Conservation (phyloP, 1,140 invertebrate genomes). For the Hylyphantes graminicola region DNA sequence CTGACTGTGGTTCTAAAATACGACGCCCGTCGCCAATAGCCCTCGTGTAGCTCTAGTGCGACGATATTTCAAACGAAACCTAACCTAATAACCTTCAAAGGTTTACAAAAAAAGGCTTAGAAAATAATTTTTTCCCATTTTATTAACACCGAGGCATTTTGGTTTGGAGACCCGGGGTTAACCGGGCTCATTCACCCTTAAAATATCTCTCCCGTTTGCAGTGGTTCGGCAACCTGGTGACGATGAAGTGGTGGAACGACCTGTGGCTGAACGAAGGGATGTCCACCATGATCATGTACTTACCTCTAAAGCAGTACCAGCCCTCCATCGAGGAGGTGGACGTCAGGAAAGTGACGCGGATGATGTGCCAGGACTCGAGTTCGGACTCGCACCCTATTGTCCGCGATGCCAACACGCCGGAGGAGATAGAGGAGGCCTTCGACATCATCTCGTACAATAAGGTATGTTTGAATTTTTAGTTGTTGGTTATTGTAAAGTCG, state of each 20-base stretch:
- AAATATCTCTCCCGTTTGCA: not conserved
- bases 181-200: no score
- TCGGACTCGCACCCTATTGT: conserved; percentile 83
- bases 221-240: conserved; percentile 85
- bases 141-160: no score
- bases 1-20: no score
- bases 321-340: conserved; percentile 80
- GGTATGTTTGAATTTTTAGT: conserved; percentile 50
- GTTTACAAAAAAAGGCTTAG: no score
- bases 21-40: no score
- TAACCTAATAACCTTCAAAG: no score
- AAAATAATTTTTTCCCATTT: no score
- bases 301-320: conserved; percentile 78
- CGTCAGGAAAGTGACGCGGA: conserved; percentile 19
- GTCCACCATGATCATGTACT: conserved; percentile 85
- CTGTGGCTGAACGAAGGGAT: conserved; percentile 94
- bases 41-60: no score
- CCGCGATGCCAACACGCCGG: conserved; percentile 83
- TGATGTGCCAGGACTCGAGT: conserved; percentile 47
- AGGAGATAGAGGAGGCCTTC: conserved; percentile 92
- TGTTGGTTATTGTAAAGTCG: no score
- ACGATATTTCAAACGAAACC: no score
- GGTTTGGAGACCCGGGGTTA: no score
- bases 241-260: conserved; percentile 87
- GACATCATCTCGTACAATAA: conserved; percentile 91